Base-by-base conservation (phyloP, 1,140 invertebrate species). In the Conus ventricosus region DNA sequence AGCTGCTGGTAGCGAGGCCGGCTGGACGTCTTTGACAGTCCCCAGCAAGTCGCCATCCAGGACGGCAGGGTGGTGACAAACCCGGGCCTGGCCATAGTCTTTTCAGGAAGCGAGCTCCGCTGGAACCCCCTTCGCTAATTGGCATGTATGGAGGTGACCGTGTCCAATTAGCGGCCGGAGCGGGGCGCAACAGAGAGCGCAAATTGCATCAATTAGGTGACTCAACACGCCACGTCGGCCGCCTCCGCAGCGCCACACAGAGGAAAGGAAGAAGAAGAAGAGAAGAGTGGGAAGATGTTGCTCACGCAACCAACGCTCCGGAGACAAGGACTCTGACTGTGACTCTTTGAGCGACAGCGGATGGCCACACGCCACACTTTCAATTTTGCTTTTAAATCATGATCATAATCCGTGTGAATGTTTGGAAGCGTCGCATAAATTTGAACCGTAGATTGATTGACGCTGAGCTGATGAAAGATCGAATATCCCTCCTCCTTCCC, bases 131-230 rank as follows among this genome's bases (percentile, higher is more conserved):
- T 4, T 10, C 80, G 51, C 80, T 81, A 54, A 81, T 81, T 81
- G 80, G 39, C 80, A 53, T 81, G 80, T 81, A 54, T 81, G 51
- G 53, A 54, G 80, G 39, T 81, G 80, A 81, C 51, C 80, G 80
- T 81, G 80, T 51, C 51, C 80, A 81, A 54, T 81, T 81, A 81
- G 80, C 67, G 20, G 39, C 80, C 17, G 54, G 80, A 54, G 80
- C 39, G 23, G 15, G 3, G 39, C 80, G 39, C 80, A 81, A 53
- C 39, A 54, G 39, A 81, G 51, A 23, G 80, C 39, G 27, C 80
- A 81, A 81, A 81, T 81, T 81, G 80, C 80, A 81, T 81, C 80
- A 81, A 81, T 81, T 81, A 81, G 80, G 17, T 81, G 80, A 81
- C 80, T 81, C 80, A 81, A 81, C 80, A 81, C 80, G 80, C 80